Conservation (phyloP, 37 sponge, comb jelly and placozoan species). For the Cliona cf. orientalis region DNA sequence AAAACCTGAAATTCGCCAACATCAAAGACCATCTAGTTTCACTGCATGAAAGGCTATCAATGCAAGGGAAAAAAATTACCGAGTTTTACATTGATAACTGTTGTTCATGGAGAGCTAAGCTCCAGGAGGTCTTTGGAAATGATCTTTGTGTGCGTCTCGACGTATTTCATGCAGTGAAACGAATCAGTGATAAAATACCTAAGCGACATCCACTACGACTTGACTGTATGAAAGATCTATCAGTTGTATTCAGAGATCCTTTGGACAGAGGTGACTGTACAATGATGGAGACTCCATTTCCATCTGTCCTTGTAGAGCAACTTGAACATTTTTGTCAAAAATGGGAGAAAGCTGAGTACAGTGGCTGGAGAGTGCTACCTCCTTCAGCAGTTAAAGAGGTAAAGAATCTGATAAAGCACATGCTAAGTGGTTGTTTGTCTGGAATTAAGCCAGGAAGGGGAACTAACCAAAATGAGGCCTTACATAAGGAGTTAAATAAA, state of each 20-base stretch:
- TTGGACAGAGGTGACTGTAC: slow-evolving; percentile 18
- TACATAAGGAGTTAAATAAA: slow-evolving; percentile 39
- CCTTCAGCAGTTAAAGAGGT: slow-evolving; percentile 31
- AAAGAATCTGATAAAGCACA: slow-evolving; percentile 22
- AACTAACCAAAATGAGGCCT: slow-evolving; percentile 41
- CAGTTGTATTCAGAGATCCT: slow-evolving; percentile 39
- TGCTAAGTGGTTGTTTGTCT: slow-evolving; percentile 42
- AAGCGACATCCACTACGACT: slow-evolving; percentile 16
- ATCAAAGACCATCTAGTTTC: slow-evolving; percentile 5
- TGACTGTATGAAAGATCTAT: slow-evolving; percentile 31
- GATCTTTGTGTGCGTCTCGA: slow-evolving; percentile 23
- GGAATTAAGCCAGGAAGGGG: slow-evolving; percentile 48
- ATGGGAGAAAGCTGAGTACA: slow-evolving; percentile 14
- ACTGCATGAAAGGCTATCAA: slow-evolving; percentile 9
- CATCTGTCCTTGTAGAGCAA: slow-evolving; percentile 12
- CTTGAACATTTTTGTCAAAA: slow-evolving; percentile 1
- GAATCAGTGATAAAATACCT: slow-evolving; percentile 32
- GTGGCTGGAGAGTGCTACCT: slow-evolving; percentile 1
- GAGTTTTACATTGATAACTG: slow-evolving; percentile 63
- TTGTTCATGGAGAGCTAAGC: slow-evolving; percentile 32
- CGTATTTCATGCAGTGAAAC: slow-evolving; percentile 51
- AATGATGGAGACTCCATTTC: slow-evolving; percentile 14
- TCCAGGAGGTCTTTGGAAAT: slow-evolving; percentile 45
- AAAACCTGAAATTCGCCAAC: slow-evolving; percentile 4
- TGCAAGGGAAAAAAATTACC: slow-evolving; percentile 15